Base-by-base conservation (phyloP, 2,113 vertebrate genomes). In the Lophotis ruficrista region DNA sequence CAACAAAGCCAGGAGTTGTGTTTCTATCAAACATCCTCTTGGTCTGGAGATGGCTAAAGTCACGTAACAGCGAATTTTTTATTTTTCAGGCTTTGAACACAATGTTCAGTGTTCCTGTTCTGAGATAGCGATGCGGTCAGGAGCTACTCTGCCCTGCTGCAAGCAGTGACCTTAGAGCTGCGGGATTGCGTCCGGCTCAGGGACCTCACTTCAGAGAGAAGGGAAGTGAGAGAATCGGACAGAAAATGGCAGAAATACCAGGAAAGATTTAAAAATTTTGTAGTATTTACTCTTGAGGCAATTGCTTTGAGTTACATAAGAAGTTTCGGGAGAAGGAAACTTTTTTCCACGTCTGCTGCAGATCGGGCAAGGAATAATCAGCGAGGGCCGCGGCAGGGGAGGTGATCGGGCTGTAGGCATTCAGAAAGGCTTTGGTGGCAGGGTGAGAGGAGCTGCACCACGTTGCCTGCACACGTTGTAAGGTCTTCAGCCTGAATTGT, bases 331-430 rank as follows among this genome's bases (percentile, higher is more conserved):
- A 81, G 64, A 33, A 61, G 37, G 51, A 37, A 47, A 27, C 27
- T 90, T 81, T 10, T 19, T 35, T 24, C 24, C 22, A 0, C 17
- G 8, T 10, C 47, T 71, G 38, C 75, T 66, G 41, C 28, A 50
- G 25, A 8, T 9, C 25, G n/a, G 35, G 83, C 62, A 25, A 48
- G 77, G 61, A 41, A 12, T 35, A 41, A 66, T 58, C 1, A 24
- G 27, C 15, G 12, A 10, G 17, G 45, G 12, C 35, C 48, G 56
- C 18, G 33, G 72, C 33, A 7, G 14, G 45, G 62, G 30, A 12
- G 18, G 2, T 1, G 3, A 0, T 23, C 5, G 4, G 58, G 31
- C 18, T 61, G 1, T 33, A 15, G 58, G n/a, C 4, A 4, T 18
- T 31, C 14, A 24, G 33, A 9, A n/a, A 19, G n/a, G 38, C 54